Conservation (phyloP, 2,888 invertebrate genomes). For the Eristalis pertinax region DNA sequence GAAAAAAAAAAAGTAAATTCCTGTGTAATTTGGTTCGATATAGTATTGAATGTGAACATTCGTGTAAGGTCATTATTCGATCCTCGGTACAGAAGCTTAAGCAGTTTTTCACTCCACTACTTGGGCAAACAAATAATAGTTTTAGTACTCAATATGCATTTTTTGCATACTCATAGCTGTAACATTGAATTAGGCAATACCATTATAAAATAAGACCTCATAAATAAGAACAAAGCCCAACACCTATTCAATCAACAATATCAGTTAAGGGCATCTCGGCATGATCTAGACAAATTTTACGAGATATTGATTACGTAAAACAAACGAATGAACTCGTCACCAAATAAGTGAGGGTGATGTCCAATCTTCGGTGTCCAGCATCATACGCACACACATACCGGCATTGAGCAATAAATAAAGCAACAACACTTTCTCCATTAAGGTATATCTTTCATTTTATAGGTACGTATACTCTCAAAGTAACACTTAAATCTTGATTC, state of each 20-base stretch:
- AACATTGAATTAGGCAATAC: not conserved
- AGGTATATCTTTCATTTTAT: conserved; percentile 61
- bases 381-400: not conserved
- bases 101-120: too few relatives aligned
- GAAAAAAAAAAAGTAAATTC: too few relatives aligned
- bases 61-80: too few relatives aligned
- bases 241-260: not conserved
- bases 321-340: conserved; percentile 11
- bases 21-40: too few relatives aligned
- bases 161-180: not conserved
- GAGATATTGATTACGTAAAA: not conserved
- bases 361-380: not conserved
- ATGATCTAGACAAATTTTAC: conserved; percentile 21
- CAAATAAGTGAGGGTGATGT: not conserved
- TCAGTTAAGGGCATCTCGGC: not conserved
- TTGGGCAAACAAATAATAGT: not conserved
- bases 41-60: too few relatives aligned
- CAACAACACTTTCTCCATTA: conserved; percentile 43
- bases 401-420: conserved; percentile 38
- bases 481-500: conserved; percentile 69
- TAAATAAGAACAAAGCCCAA: not conserved
- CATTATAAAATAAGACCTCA: not conserved
- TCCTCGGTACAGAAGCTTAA: too few relatives aligned
- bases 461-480: conserved; percentile 52
- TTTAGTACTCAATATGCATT: not conserved